These are phyloP conservation scores for Nesoenas mayeri DNA, from an alignment of 2,113 vertebrate genomes.

Conservation along the genomic window DNA sequence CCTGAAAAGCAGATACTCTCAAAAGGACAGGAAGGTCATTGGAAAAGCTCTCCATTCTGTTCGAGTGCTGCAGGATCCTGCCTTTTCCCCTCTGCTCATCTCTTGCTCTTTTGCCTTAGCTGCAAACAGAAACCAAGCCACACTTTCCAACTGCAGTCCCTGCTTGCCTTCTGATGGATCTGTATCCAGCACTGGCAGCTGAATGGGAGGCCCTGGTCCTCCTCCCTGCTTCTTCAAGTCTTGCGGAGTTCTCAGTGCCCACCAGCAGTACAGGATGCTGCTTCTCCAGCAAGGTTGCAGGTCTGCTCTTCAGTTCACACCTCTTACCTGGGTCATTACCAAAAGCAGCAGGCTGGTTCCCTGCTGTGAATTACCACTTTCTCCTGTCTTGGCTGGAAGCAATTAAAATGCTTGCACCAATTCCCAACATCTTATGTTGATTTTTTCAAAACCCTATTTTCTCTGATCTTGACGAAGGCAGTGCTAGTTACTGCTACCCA, in stretches of 20 bases:
- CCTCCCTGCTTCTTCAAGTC: not conserved
- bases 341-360: not conserved
- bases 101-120: not conserved
- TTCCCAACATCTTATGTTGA: not conserved
- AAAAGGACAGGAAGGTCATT: not conserved
- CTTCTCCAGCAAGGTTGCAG: not conserved
- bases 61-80: not conserved
- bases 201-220: not conserved
- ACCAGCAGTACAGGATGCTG: not conserved
- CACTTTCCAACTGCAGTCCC: not conserved
- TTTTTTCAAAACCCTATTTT: not conserved
- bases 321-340: not conserved
- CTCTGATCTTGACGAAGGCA: not conserved
- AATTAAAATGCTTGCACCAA: not conserved
- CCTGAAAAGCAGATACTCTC: conserved; percentile 25
- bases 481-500: not conserved
- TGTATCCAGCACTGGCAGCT: fast-evolving
- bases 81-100: not conserved
- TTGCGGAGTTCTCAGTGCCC: not conserved
- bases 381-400: not conserved
- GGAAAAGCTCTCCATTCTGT: not conserved
- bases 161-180: not conserved
- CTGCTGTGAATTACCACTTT: not conserved
- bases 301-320: not conserved
- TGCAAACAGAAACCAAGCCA: not conserved